Evolutionary conservation across 1,140 invertebrate genomes (phyloP).

Genomic region (Polypedilum vanderplanki): DNA sequence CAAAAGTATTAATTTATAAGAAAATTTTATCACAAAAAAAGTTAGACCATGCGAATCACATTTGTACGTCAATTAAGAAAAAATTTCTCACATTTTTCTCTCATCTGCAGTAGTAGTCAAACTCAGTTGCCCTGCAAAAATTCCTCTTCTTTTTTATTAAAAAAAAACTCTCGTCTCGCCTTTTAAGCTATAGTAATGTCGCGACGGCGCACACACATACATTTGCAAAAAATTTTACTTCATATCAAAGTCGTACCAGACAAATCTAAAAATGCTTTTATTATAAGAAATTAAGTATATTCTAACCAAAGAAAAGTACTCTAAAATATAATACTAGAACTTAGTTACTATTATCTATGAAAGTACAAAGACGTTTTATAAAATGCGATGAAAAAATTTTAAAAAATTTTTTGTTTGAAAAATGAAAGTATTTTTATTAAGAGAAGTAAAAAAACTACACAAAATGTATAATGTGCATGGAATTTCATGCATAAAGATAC

Average conservation of each 20-base stretch:
- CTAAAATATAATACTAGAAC: too few species aligned
- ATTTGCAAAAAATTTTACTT: neutral
- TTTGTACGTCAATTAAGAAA: too few species aligned
- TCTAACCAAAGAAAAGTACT: too few species aligned
- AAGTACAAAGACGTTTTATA: neutral
- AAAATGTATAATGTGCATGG: too few species aligned
- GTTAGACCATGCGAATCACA: too few species aligned
- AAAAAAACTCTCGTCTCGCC: slow-evolving; percentile 26
- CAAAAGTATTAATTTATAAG: neutral
- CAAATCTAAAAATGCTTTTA: slow-evolving; percentile 20
- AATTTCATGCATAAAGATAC: neutral
- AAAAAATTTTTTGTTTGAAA: neutral
- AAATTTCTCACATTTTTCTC: too few species aligned
- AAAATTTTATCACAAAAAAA: too few species aligned
- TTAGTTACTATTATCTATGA: too few species aligned
- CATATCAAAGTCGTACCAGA: slow-evolving; percentile 26
- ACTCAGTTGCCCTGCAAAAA: slow-evolving; percentile 22
- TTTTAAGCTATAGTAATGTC: slow-evolving; percentile 23
- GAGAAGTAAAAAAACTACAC: too few species aligned
- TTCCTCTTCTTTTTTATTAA: slow-evolving; percentile 15
- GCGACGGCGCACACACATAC: slow-evolving; percentile 25
- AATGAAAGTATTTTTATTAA: too few species aligned
- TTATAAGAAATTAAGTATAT: neutral
- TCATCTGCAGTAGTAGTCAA: too few species aligned
- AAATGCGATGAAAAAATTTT: neutral